phyloP scores from a whole-genome alignment of 1,140 invertebrate species.

The Pemphigus obesinymphae region DNA sequence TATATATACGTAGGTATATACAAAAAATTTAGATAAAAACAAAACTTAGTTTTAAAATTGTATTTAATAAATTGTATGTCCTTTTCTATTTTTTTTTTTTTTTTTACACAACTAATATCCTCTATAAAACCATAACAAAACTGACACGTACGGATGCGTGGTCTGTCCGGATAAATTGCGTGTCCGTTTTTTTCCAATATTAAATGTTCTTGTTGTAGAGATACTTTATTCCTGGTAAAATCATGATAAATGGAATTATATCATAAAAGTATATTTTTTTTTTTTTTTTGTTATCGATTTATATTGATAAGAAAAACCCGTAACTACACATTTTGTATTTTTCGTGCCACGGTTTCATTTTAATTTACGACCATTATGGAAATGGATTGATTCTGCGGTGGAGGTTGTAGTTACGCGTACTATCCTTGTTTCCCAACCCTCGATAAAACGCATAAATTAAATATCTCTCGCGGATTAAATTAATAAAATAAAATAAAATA shows the following conservation, averaged over 20 bases:
- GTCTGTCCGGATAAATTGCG: neutral
- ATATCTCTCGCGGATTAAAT: neutral
- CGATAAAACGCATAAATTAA: neutral
- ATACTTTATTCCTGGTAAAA: neutral
- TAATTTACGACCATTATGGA: neutral
- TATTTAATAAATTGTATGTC: too few species aligned
- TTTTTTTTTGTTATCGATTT: neutral
- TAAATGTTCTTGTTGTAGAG: too few species aligned
- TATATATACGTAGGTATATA: too few species aligned
- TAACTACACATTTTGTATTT: neutral
- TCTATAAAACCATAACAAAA: too few species aligned
- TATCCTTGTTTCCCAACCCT: neutral
- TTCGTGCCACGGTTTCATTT: neutral
- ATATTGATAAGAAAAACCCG: neutral
- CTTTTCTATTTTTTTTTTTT: too few species aligned
- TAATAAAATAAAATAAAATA: neutral
- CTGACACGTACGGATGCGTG: neutral
- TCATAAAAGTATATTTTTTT: neutral
- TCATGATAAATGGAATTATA: neutral
- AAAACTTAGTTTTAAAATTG: too few species aligned
- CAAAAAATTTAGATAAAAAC: too few species aligned
- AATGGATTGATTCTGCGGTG: neutral
- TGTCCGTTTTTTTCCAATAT: neutral
- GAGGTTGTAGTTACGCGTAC: neutral
- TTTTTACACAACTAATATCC: too few species aligned